Evolutionary conservation across 2,113 vertebrate genomes (phyloP).

Genomic region (Lycocorax pyrrhopterus): DNA sequence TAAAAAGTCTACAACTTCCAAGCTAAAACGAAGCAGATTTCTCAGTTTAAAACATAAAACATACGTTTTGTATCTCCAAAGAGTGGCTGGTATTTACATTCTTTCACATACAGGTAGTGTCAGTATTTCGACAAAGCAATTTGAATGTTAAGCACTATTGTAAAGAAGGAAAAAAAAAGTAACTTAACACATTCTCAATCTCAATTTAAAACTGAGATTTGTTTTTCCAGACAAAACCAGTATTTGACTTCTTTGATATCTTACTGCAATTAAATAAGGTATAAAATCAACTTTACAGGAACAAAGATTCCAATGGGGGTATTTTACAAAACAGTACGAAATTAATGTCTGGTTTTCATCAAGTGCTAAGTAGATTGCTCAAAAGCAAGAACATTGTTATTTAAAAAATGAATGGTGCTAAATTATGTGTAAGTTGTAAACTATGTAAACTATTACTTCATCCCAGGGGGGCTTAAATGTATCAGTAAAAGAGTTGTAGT

Average conservation of each 20-base stretch:
- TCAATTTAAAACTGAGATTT: not conserved
- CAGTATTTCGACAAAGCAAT: not conserved
- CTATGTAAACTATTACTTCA: slow-evolving; percentile 39
- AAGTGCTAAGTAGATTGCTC: not conserved
- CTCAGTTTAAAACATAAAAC: slow-evolving; percentile 3
- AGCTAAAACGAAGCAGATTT: not conserved
- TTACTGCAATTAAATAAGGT: not conserved
- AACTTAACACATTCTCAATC: not conserved
- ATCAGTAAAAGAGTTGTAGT: not conserved
- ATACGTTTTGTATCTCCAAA: not conserved
- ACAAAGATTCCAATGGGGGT: not conserved
- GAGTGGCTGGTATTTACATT: slow-evolving; percentile 8
- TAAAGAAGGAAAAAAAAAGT: not conserved
- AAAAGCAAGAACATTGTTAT: not conserved
- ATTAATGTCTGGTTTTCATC: slow-evolving; percentile 42
- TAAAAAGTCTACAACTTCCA: not conserved
- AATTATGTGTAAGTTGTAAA: slow-evolving; percentile 27
- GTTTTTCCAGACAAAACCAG: not conserved
- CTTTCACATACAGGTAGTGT: not conserved
- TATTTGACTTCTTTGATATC: not conserved
- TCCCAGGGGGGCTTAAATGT: not conserved
- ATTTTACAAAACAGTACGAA: not conserved
- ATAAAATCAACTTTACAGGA: slow-evolving; percentile 2
- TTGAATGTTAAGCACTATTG: not conserved
- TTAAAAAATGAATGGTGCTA: slow-evolving; percentile 20